phyloP scores from a whole-genome alignment of 2,888 invertebrate species.

The Malthinus seriepunctatus region DNA sequence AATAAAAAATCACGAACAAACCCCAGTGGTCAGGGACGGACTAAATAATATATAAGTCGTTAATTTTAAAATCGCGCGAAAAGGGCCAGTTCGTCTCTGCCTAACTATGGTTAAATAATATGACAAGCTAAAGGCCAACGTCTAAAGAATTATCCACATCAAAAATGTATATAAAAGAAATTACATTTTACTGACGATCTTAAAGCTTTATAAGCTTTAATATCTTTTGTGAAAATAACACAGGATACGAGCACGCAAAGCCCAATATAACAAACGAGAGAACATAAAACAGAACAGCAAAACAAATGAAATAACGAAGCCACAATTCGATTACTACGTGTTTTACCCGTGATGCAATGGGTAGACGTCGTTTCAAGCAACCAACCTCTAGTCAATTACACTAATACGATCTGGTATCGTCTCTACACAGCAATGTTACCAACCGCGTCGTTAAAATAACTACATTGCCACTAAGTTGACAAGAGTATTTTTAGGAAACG shows the following conservation, averaged over 20 bases:
- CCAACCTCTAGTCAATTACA: slow-evolving; percentile 52
- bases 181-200: slow-evolving; percentile 12
- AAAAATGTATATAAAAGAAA: neutral
- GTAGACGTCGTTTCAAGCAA: slow-evolving; percentile 61
- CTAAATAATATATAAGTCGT: too few relatives aligned
- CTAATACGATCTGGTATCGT: slow-evolving; percentile 49
- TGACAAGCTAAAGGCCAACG: neutral
- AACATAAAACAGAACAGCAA: slow-evolving; percentile 41
- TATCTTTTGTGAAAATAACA: slow-evolving; percentile 26
- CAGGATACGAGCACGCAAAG: slow-evolving; percentile 27
- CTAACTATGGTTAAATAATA: neutral
- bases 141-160: neutral
- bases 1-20: too few relatives aligned
- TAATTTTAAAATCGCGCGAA: too few relatives aligned
- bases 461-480: slow-evolving; percentile 38
- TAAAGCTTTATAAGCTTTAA: slow-evolving; percentile 24
- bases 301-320: slow-evolving; percentile 42
- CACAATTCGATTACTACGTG: slow-evolving; percentile 49
- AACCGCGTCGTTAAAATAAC: slow-evolving; percentile 40
- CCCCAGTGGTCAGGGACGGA: too few relatives aligned
- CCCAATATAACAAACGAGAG: slow-evolving; percentile 30
- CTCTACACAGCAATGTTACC: slow-evolving; percentile 31
- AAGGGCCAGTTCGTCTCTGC: too few relatives aligned
- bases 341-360: slow-evolving; percentile 56
- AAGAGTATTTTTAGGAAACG: slow-evolving; percentile 35